These are phyloP conservation scores for Psilopsiagon aymara DNA, from an alignment of 2,113 vertebrate species.

Conservation along the genomic window DNA sequence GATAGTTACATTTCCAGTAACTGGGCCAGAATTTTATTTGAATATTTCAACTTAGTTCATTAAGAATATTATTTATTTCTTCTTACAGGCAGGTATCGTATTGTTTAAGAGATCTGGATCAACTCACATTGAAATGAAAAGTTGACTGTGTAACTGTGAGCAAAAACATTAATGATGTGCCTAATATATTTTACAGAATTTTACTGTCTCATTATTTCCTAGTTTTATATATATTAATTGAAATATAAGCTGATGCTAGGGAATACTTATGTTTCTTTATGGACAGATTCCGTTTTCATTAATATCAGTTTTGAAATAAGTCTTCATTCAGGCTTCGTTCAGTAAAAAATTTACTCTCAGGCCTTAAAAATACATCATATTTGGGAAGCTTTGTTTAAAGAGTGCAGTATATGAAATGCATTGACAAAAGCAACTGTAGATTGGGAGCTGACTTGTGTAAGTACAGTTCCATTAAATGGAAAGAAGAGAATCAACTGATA, in stretches of 20 bases:
- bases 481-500: not conserved
- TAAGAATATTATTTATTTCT: not conserved
- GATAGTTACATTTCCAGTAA: not conserved
- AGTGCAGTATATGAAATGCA: not conserved
- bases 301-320: not conserved
- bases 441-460: not conserved
- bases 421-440: not conserved
- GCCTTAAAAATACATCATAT: not conserved
- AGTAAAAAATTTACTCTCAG: not conserved
- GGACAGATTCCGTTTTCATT: not conserved
- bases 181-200: not conserved
- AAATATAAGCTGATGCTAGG: not conserved
- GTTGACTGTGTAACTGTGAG: not conserved
- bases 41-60: not conserved
- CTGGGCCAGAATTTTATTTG: not conserved
- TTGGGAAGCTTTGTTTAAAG: not conserved
- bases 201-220: not conserved
- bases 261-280: not conserved
- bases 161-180: not conserved
- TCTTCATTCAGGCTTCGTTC: not conserved
- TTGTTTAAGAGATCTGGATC: not conserved
- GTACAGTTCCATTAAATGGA: not conserved
- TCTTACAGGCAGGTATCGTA: not conserved
- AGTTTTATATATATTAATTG: not conserved
- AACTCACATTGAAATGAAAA: not conserved